phyloP scores from a whole-genome alignment of 1,140 invertebrate genomes.

The Spodoptera litura region DNA sequence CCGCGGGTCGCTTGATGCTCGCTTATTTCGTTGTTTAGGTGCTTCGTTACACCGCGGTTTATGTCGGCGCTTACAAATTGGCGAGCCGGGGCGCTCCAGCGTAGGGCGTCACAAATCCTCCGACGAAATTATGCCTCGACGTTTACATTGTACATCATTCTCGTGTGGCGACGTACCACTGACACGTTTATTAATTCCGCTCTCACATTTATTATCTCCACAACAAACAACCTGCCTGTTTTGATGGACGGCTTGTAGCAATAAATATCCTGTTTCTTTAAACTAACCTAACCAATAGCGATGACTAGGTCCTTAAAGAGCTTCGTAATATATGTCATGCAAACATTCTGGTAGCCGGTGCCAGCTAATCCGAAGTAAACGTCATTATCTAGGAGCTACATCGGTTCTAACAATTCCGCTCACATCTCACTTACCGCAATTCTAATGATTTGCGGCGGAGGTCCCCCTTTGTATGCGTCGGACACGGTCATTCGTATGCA shows the following conservation, averaged over 20 bases:
- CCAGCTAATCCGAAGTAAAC: conserved; percentile 71
- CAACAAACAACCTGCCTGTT: conserved; percentile 37
- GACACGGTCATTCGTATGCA: conserved; percentile 73
- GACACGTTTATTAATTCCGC: conserved; percentile 51
- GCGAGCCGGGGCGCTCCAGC: conserved; percentile 59
- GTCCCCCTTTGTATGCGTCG: conserved; percentile 79
- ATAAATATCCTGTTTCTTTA: conserved; percentile 22
- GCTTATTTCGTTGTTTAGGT: conserved; percentile 81
- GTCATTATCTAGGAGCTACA: conserved; percentile 70
- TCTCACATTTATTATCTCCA: conserved; percentile 44
- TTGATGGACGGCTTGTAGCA: conserved; percentile 12
- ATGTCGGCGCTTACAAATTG: conserved; percentile 82
- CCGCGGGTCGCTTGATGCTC: conserved; percentile 66
- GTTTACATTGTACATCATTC: conserved; percentile 61
- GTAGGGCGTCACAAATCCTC: conserved; percentile 57
- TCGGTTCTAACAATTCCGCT: conserved; percentile 73
- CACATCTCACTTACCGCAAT: conserved; percentile 82
- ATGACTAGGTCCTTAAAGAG: conserved; percentile 41
- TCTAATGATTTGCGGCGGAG: conserved; percentile 81
- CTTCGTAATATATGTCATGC: conserved; percentile 37
- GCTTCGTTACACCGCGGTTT: conserved; percentile 79
- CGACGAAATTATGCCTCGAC: conserved; percentile 56
- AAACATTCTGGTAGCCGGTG: conserved; percentile 58
- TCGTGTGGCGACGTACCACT: conserved; percentile 42
- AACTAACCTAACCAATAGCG: conserved; percentile 3